Evolutionary conservation across 2,797 vertebrate genomes (phyloP), one percentile per base, ranked within the genome.

Genomic region (Crocodylus rhombifer): DNA sequence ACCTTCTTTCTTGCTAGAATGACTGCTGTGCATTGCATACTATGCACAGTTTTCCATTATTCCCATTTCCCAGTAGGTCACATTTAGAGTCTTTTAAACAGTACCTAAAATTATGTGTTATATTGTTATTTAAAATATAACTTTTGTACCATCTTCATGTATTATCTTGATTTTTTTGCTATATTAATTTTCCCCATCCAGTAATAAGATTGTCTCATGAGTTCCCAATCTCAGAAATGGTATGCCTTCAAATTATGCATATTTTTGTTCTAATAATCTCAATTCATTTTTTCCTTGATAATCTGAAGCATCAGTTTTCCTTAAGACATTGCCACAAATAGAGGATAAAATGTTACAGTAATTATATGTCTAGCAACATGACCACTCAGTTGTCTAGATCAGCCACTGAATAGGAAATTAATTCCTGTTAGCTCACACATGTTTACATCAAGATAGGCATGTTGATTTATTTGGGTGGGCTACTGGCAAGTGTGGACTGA

Each of bases 381-480:
- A 83, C 60, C 28, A 85, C 67, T 92, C 94, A 78, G 4, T 95
- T 85, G 75, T 51, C 80, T 80, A 91, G 79, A 58, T 65, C 33
- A 56, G 71, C 18, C 60, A 84, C 77, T 71, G 4, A 51, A 88
- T 73, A 80, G 96, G 92, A 91, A 82, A 1, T 63, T 42, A 90
- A 80, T 86, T 91, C 83, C 91, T 15, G 14, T 94, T 77, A 88
- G 62, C 25, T 80, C 28, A 33, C 78, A 83, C 67, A 77, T 87
- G 26, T 65, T 94, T 84, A 42, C 57, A 86, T 4, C 14, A 79
- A 93, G 82, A 84, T 86, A 91, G 74, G 60, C 69, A 56, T 91
- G 56, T 91, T 95, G 84, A 89, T 97, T 96, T 96, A 96, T 97
- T 95, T 96, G 60, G 64, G 88, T 84, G 82, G 73, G 58, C 65